These are phyloP conservation scores for Drosophila novamexicana DNA, from an alignment of 1,140 invertebrate species.

Conservation along the genomic window DNA sequence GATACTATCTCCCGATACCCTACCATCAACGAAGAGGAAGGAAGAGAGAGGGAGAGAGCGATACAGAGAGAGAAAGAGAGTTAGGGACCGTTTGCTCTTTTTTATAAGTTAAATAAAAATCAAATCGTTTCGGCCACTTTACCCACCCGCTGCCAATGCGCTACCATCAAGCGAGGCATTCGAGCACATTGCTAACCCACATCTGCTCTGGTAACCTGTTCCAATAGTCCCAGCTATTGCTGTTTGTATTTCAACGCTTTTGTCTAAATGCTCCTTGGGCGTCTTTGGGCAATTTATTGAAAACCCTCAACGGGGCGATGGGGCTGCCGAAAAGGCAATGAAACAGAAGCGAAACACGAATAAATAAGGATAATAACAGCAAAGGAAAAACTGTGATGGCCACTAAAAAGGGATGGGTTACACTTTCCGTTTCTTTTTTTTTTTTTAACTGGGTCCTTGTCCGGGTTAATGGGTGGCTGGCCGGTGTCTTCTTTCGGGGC, in stretches of 20 bases:
- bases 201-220: slow-evolving; percentile 1
- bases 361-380: slow-evolving; percentile 63
- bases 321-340: slow-evolving; percentile 29
- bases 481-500: slow-evolving; percentile 6
- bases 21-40: no score
- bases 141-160: not conserved
- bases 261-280: slow-evolving; percentile 29
- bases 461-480: slow-evolving; percentile 27
- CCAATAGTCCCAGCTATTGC: not conserved
- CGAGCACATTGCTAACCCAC: not conserved
- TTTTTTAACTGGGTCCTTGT: slow-evolving; percentile 16
- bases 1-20: no score
- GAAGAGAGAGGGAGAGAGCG: no score
- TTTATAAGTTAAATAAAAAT: no score
- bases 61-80: no score
- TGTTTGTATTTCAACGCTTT: slow-evolving; percentile 37
- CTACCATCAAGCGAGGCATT: not conserved
- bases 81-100: not conserved
- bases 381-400: slow-evolving; percentile 10
- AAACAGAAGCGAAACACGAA: slow-evolving; percentile 67
- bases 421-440: not conserved
- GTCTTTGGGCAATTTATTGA: slow-evolving; percentile 47
- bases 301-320: slow-evolving; percentile 28
- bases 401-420: slow-evolving; percentile 37
- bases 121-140: no score